A percentile compares a stretch with the other conserved stretches of the same genome.
These are phyloP conservation scores for Macroramphosus scolopax DNA, from an alignment of 2,797 vertebrate species.

Conservation along the genomic window DNA sequence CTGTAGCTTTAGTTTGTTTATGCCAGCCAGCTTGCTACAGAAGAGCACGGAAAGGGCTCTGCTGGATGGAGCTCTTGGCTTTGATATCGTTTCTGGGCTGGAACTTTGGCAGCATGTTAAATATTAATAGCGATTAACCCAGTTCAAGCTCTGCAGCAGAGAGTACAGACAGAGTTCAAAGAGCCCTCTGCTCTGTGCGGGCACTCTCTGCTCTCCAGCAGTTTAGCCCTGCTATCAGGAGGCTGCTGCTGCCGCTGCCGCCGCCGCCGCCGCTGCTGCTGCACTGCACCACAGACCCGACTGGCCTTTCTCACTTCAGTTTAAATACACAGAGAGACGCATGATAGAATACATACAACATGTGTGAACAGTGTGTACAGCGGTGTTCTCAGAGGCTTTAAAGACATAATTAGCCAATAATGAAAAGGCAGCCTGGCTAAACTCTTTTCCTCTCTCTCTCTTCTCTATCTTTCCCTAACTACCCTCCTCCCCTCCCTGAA, in stretches of 20 bases:
- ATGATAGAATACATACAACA: slow-evolving; percentile 63
- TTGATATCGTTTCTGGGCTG: slow-evolving; percentile 83
- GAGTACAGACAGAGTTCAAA: slow-evolving; percentile 83
- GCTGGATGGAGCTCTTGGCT: slow-evolving; percentile 77
- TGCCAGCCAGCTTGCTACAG: slow-evolving; percentile 57
- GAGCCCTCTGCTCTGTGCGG: slow-evolving; percentile 78
- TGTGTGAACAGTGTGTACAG: slow-evolving; percentile 63
- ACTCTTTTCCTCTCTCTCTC: slow-evolving; percentile 47
- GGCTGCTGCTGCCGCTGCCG: slow-evolving; percentile 53
- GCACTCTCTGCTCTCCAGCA: slow-evolving; percentile 76
- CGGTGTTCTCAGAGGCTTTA: slow-evolving; percentile 61
- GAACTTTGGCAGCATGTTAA: slow-evolving; percentile 81
- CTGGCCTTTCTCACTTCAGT: slow-evolving; percentile 61
- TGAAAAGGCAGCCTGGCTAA: slow-evolving; percentile 64
- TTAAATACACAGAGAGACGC: slow-evolving; percentile 54
- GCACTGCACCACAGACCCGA: slow-evolving; percentile 69
- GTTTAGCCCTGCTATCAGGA: slow-evolving; percentile 78
- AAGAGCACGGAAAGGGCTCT: slow-evolving; percentile 61
- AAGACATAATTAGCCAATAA: slow-evolving; percentile 73
- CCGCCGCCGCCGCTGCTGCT: slow-evolving; percentile 55
- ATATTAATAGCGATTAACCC: slow-evolving; percentile 86
- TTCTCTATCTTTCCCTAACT: slow-evolving; percentile 47
- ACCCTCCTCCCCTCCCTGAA: slow-evolving; percentile 61
- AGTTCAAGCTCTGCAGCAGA: slow-evolving; percentile 82
- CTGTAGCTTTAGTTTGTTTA: slow-evolving; percentile 63